phyloP scores from a whole-genome alignment of 2,888 invertebrate genomes.

The Actias luna region DNA sequence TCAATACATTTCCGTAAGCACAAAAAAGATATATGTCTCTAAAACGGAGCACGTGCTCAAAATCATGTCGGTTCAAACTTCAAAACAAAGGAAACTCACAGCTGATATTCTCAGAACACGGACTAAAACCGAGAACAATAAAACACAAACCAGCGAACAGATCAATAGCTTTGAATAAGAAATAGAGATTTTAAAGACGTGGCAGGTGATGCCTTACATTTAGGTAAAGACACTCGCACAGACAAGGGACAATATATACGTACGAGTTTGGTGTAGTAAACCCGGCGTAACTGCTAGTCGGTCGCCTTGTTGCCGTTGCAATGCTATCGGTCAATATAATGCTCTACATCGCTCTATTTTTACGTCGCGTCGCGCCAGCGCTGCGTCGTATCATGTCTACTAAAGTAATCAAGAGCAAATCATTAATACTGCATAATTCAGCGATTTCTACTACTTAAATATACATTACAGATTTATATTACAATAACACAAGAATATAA shows the following conservation, averaged over 20 bases:
- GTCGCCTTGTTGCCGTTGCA: slow-evolving; percentile 5
- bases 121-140: slow-evolving; percentile 48
- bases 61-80: slow-evolving; percentile 32
- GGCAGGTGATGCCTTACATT: slow-evolving; percentile 31
- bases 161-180: slow-evolving; percentile 50
- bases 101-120: slow-evolving; percentile 53
- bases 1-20: neutral
- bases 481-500: too few species aligned
- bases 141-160: slow-evolving; percentile 39
- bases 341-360: slow-evolving; percentile 10
- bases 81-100: slow-evolving; percentile 51
- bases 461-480: too few species aligned
- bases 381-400: too few species aligned
- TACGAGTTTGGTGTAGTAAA: slow-evolving; percentile 5
- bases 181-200: slow-evolving; percentile 33
- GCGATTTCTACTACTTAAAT: too few species aligned
- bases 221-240: slow-evolving; percentile 2
- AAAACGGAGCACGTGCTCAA: slow-evolving; percentile 58
- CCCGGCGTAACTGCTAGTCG: neutral
- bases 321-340: slow-evolving; percentile 10
- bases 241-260: slow-evolving; percentile 6
- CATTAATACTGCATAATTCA: neutral
- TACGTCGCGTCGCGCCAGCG: too few species aligned
- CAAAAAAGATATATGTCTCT: neutral
- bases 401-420: neutral